Base-by-base conservation (phyloP, 2,797 vertebrate species). In the Oryzias sinensis region DNA sequence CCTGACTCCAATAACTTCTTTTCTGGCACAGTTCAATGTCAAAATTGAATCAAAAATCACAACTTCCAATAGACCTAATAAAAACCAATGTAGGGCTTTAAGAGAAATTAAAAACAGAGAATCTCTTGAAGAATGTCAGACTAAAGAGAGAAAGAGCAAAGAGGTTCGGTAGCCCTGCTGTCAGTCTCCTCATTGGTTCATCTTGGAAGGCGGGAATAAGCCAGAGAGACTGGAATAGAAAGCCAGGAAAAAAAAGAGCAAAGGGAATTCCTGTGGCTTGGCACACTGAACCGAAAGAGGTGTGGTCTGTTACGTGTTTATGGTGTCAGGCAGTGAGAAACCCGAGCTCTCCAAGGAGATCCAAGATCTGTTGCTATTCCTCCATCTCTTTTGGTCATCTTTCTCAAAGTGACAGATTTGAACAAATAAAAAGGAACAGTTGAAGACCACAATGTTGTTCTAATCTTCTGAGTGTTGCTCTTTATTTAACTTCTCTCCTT, bases 201-300 rank as follows among this genome's bases (percentile, higher is more conserved):
- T 60, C 24, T 14, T 13, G 73, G 77, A 88, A 92, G 88, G 90
- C 85, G 89, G 90, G 89, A 90, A 89, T 82, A 72, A 82, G 74
- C 65, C 83, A 65, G 74, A 80, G 68, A 67, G 82, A 82, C 78
- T 81, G 82, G 83, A 87, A 87, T 77, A 88, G 76, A 84, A 83
- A 75, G 64, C 66, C 57, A 79, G 82, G 82, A 71, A 77, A 86
- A 77, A 79, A 83, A 78, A 79, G 50, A 81, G 53, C 33, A 85
- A 66, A 87, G 90, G 86, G 86, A 89, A 91, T 92, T 92, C 90
- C 89, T 92, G 91, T 92, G 90, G 89, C 79, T 92, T 92, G 91
- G 89, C 90, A 84, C 49, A 18, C 62, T 29, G 71, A 55, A 76
- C 62, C 46, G 62, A 74, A 76, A 89, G 88, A 86, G 91, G 90